Evolutionary conservation across 1,140 invertebrate genomes (phyloP), one percentile per base, ranked within the genome.

Genomic region (Drosophila suzukii): DNA sequence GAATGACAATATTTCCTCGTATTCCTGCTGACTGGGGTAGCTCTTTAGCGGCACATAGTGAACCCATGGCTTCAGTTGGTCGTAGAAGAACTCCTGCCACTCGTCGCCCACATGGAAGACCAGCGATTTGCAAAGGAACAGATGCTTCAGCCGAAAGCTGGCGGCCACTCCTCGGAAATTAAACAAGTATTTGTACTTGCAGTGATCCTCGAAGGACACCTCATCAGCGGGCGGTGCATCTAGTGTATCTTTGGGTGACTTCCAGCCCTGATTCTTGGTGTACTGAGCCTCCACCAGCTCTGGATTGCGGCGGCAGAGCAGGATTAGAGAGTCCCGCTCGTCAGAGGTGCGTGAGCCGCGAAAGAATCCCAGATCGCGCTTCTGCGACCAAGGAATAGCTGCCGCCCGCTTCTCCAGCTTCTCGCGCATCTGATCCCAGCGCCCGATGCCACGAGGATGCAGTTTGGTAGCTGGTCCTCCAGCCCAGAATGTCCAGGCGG

Each of bases 261-360:
- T 98, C 98, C 98, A 99, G 1, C 98, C 98, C 94, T 99, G 98
- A 93, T 99, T 99, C 93, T 98, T 99, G 0, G 98, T 99, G 92
- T 99, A 99, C 70, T 97, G 94, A 8, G 98, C 98, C 94, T 99
- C 97, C 17, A 97, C 95, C 43, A 99, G 90, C 3, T 97, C 93
- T 13, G 97, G 96, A 46, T 95, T 92, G 44, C 94, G 94, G 66
- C 98, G 93, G 36, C 98, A 98, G 2, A 99, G 92, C 43, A 98
- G 92, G 59, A 99, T 93, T n/a, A 99, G 93, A 49, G 96, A 94
- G 93, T 99, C 98, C 68, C 98, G 93, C 92, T 99, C 97, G 20
- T 95, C 93, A 84, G 95, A 98, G 8, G 98, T 99, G 78, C 98
- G 94, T 1, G 98, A 99, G 1, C 98, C 98, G 57, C 98, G 94